phyloP scores from a whole-genome alignment of 2,113 vertebrate species.

The Dendropsophus ebraccatus region DNA sequence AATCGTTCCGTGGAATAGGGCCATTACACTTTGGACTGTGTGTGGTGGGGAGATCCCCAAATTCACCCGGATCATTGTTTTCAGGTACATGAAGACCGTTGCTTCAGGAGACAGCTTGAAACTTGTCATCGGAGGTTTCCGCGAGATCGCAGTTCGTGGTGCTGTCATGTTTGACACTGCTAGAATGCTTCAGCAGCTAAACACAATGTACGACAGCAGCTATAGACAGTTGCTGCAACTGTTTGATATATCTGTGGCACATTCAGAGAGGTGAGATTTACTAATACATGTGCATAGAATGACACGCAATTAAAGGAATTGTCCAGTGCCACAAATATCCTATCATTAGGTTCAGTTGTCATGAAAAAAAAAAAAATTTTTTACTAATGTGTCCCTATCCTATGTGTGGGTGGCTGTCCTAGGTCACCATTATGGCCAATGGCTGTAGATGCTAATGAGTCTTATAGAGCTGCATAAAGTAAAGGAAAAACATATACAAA shows the following conservation, averaged over 20 bases:
- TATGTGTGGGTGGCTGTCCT: no score
- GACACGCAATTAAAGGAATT: background rate
- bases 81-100: constrained; percentile 38
- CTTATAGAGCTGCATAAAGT: background rate
- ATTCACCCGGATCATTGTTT: no score
- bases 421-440: no score
- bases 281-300: background rate
- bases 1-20: no score
- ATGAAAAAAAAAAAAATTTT: no score
- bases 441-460: no score
- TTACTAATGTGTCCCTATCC: no score
- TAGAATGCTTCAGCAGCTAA: constrained; percentile 40
- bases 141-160: constrained; percentile 44
- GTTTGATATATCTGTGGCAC: constrained; percentile 45
- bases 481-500: background rate
- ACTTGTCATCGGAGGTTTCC: constrained; percentile 43
- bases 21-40: no score
- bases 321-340: no score
- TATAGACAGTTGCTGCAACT: constrained; percentile 50
- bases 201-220: constrained; percentile 46
- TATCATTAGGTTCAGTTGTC: no score
- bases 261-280: constrained; percentile 54
- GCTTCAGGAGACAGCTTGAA: constrained; percentile 27
- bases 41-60: no score
- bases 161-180: constrained; percentile 53